These are phyloP conservation scores for Doris montereyensis DNA, from an alignment of 2,888 invertebrate genomes.

Conservation along the genomic window DNA sequence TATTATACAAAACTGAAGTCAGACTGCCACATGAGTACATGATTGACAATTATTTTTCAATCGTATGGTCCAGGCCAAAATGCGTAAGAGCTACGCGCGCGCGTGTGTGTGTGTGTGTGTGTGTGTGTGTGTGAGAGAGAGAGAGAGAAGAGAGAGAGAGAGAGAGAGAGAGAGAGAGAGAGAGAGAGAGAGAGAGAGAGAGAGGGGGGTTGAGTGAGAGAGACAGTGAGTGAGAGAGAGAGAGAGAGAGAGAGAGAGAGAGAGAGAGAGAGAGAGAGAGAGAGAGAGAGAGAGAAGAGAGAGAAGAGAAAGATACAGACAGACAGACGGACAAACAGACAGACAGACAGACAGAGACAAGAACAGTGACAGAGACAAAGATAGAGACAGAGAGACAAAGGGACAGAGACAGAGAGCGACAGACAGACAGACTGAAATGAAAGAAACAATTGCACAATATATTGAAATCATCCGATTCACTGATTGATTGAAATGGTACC, in stretches of 20 bases:
- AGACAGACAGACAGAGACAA: not conserved
- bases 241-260: slow-evolving; percentile 12
- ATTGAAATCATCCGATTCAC: too few species aligned
- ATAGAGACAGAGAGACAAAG: slow-evolving; percentile 4
- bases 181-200: slow-evolving; percentile 13
- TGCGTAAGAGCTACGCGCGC: not conserved
- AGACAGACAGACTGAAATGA: not conserved
- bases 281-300: not conserved
- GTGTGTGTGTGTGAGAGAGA: not conserved
- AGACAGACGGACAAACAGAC: not conserved
- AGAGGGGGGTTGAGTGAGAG: not conserved
- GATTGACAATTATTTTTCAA: not conserved
- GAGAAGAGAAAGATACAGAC: not conserved
- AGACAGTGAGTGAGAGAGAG: slow-evolving; percentile 8
- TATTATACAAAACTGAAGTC: too few species aligned
- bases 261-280: not conserved
- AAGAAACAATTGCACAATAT: too few species aligned
- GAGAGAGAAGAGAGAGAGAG: not conserved
- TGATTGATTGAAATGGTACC: too few species aligned
- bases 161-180: not conserved
- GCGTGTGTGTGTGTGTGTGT: too few species aligned
- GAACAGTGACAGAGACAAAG: not conserved
- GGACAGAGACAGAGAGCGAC: too few species aligned
- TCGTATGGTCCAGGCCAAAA: not conserved
- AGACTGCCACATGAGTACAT: not conserved